Evolutionary conservation across 2,113 vertebrate genomes (phyloP).

Genomic region (Camelus bactrianus): DNA sequence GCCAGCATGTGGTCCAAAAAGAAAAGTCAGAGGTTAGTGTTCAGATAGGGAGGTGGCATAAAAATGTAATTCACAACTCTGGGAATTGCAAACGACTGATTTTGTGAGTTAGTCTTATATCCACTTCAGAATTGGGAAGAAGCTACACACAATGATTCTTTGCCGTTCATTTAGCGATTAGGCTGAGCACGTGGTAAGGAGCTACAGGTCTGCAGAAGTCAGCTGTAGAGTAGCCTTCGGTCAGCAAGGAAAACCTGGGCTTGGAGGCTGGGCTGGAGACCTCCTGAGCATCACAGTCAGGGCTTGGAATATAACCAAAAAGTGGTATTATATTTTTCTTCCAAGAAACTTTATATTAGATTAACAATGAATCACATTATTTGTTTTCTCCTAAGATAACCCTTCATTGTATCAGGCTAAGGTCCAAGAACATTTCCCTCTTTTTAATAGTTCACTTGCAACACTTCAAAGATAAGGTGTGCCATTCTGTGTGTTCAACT

Average conservation of each 20-base stretch:
- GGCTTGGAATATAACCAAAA: background rate
- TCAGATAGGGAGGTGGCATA: background rate
- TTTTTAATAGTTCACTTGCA: conserved; percentile 8
- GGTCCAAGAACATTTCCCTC: background rate
- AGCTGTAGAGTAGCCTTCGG: background rate
- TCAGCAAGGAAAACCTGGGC: background rate
- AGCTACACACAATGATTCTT: background rate
- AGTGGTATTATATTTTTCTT: background rate
- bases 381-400: background rate
- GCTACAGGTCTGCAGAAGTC: background rate
- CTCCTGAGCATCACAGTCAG: background rate
- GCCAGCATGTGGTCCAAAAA: background rate
- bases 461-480: background rate
- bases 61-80: background rate
- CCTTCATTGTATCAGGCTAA: background rate
- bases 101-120: background rate
- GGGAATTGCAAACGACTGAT: background rate
- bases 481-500: background rate
- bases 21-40: accelerated
- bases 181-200: background rate
- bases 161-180: background rate
- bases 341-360: background rate
- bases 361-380: background rate
- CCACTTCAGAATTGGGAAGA: background rate
- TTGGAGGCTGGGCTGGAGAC: background rate